Evolutionary conservation across 2,888 invertebrate species (phyloP).

Genomic region (Meghimatium bilineatum): DNA sequence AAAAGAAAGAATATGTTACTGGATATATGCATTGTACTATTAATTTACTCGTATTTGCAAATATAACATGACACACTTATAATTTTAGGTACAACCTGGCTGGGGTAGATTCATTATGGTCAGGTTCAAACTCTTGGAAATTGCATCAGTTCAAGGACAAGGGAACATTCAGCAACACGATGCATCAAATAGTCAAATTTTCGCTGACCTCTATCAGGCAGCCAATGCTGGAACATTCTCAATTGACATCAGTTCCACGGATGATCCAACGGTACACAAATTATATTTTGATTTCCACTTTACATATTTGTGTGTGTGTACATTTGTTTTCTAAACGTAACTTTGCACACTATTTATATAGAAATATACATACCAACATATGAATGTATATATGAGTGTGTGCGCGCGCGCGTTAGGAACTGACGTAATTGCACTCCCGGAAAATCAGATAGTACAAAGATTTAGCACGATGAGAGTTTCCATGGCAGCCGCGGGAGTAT

Average conservation of each 20-base stretch:
- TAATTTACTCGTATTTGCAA: no score
- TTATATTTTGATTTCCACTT: not conserved
- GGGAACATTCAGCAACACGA: not conserved
- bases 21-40: no score
- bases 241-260: not conserved
- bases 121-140: constrained; percentile 31
- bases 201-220: not conserved
- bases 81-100: constrained; percentile 21
- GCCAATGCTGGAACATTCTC: not conserved
- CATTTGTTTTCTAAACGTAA: not conserved
- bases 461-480: no score
- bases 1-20: no score
- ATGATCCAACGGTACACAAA: not conserved
- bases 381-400: no score
- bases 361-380: no score
- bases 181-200: not conserved
- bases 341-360: not conserved
- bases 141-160: not conserved
- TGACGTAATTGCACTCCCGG: no score
- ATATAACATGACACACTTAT: not conserved
- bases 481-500: no score
- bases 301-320: not conserved
- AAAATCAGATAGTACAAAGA: no score
- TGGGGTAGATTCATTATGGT: not conserved
- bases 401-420: no score